Conservation (phyloP, 2,888 invertebrate species). For the Lochmaea crataegi region DNA sequence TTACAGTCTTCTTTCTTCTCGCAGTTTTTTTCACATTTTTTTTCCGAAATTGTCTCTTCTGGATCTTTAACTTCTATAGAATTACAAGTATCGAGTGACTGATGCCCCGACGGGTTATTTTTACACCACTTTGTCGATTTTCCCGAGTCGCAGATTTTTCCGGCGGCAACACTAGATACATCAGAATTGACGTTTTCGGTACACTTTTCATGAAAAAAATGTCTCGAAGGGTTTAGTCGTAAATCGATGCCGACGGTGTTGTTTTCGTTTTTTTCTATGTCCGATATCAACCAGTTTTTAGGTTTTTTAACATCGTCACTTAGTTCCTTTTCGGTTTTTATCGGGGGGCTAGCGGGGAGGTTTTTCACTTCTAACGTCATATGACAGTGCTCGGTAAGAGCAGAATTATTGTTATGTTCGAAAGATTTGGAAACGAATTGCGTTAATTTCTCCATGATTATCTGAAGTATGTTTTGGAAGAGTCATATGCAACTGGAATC, state of each 20-base stretch:
- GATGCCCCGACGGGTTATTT: constrained; percentile 50
- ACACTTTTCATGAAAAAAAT: constrained; percentile 40
- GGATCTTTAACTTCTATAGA: constrained; percentile 53
- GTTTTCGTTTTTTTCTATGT: constrained; percentile 54
- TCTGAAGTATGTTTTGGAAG: constrained; percentile 57
- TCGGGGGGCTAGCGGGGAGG: constrained; percentile 47
- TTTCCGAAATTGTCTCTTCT: constrained; percentile 59
- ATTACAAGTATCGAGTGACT: constrained; percentile 53
- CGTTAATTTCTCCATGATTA: constrained; percentile 86
- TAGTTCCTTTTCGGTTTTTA: constrained; percentile 59
- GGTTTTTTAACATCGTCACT: constrained; percentile 57
- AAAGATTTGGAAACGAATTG: constrained; percentile 92
- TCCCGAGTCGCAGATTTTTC: constrained; percentile 39
- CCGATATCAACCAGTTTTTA: constrained; percentile 64
- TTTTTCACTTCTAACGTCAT: constrained; percentile 50
- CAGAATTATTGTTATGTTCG: constrained; percentile 68
- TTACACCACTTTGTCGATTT: constrained; percentile 54
- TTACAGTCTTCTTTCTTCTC: constrained; percentile 50
- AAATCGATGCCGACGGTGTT: constrained; percentile 59
- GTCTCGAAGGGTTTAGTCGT: constrained; percentile 52
- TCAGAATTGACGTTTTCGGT: constrained; percentile 33
- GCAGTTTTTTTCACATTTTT: constrained; percentile 54
- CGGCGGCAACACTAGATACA: constrained; percentile 16
- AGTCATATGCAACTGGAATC: constrained; percentile 60
- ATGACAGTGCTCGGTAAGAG: constrained; percentile 57